These are phyloP conservation scores for Actinostola sp. DNA, from an alignment of 92 coral and sea anemone species.

Conservation along the genomic window DNA sequence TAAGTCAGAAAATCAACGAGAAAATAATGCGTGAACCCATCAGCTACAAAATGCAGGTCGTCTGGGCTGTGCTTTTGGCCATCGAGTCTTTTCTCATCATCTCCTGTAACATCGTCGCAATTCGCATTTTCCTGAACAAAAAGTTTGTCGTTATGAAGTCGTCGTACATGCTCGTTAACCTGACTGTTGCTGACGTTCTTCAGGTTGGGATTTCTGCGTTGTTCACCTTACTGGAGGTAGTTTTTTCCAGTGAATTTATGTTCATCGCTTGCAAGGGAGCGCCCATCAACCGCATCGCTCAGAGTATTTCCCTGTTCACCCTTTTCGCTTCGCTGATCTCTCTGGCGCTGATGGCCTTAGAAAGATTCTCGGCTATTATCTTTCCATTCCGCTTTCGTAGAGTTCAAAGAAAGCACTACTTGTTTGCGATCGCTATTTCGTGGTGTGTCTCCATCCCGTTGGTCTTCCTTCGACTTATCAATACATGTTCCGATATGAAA, in stretches of 20 bases:
- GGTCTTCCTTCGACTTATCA: background rate
- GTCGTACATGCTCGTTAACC: conserved; percentile 3
- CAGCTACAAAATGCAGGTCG: background rate
- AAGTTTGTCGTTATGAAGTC: conserved; percentile 1
- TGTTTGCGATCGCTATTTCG: background rate
- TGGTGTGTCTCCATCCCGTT: background rate
- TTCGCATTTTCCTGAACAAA: conserved; percentile 1
- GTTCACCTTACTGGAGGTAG: background rate
- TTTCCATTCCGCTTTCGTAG: conserved; percentile 11
- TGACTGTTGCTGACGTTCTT: conserved; percentile 1
- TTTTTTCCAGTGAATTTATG: background rate
- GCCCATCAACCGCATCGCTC: background rate
- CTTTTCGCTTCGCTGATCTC: background rate
- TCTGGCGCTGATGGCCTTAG: background rate
- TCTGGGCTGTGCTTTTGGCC: background rate
- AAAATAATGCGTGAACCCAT: too few species aligned
- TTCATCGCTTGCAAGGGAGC: background rate
- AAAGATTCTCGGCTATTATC: conserved; percentile 3
- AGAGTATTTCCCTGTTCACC: background rate
- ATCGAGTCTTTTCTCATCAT: background rate
- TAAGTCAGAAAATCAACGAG: too few species aligned
- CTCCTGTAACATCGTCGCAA: background rate
- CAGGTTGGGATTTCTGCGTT: conserved; percentile 7
- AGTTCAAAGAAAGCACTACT: background rate
- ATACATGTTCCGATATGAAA: background rate